phyloP scores from a whole-genome alignment of 2,797 vertebrate species.

The Xenops minutus region DNA sequence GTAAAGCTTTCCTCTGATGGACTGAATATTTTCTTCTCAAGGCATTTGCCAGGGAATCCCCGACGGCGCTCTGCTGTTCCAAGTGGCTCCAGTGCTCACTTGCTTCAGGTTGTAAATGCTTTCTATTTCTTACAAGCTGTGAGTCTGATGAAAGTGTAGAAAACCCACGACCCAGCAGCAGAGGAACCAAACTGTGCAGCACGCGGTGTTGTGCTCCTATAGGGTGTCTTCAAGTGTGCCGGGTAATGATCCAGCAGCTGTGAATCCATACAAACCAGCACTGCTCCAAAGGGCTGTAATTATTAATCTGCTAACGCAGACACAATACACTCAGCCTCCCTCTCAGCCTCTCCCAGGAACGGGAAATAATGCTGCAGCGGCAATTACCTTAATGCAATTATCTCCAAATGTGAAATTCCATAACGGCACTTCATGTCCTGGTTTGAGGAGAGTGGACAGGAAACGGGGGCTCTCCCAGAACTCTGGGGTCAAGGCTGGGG shows the following conservation, averaged over 20 bases:
- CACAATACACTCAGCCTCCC: constrained; percentile 30
- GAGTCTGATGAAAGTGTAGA: background rate
- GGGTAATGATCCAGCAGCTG: constrained; percentile 6
- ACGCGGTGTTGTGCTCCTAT: background rate
- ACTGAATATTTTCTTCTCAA: rapidly evolving
- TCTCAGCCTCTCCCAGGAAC: constrained; percentile 9
- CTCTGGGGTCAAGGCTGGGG: background rate
- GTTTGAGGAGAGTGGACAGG: background rate
- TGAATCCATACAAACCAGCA: background rate
- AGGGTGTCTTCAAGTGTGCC: background rate
- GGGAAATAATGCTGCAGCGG: constrained; percentile 2
- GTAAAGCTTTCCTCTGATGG: rapidly evolving
- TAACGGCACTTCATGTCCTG: rapidly evolving
- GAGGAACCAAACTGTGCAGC: background rate
- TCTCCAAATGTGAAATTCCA: background rate
- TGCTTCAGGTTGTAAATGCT: constrained; percentile 19
- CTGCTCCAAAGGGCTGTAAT: constrained; percentile 29
- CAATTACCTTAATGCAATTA: constrained; percentile 44
- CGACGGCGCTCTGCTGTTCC: rapidly evolving
- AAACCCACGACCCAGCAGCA: background rate
- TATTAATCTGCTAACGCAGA: constrained; percentile 41
- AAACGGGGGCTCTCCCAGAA: background rate
- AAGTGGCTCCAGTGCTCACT: background rate
- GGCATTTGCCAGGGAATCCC: background rate
- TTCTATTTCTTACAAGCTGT: constrained; percentile 26